phyloP scores from a whole-genome alignment of 2,113 vertebrate genomes.

The Lepus europaeus region DNA sequence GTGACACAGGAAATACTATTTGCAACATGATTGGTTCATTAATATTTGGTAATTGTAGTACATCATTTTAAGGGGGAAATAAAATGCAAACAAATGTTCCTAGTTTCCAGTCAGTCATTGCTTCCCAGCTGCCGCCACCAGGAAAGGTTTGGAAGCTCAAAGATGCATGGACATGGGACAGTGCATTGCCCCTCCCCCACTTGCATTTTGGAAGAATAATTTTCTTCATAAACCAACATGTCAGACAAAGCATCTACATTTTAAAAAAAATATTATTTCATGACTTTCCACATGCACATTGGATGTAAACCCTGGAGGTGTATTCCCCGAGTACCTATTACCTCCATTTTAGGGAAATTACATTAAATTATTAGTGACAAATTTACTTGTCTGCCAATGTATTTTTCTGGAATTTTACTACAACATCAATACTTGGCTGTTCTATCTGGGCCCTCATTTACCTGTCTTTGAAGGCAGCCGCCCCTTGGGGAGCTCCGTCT shows the following conservation, averaged over 20 bases:
- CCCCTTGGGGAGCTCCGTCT: conserved; percentile 90
- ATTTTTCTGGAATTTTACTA: conserved; percentile 92
- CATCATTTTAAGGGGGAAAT: conserved; percentile 83
- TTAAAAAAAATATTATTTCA: conserved; percentile 87
- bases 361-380: conserved; percentile 94
- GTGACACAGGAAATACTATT: conserved; percentile 83
- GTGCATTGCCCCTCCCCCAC: conserved; percentile 74
- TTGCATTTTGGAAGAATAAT: conserved; percentile 87
- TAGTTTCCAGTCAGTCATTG: conserved; percentile 60
- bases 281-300: conserved; percentile 88
- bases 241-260: conserved; percentile 90
- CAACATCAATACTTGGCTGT: conserved; percentile 92
- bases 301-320: conserved; percentile 91
- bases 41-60: conserved; percentile 85
- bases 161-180: conserved; percentile 62
- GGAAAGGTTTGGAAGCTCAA: conserved; percentile 66
- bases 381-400: conserved; percentile 94
- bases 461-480: conserved; percentile 91
- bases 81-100: conserved; percentile 80
- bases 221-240: conserved; percentile 89
- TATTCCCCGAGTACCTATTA: conserved; percentile 92
- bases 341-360: conserved; percentile 93
- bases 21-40: conserved; percentile 86
- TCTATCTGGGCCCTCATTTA: conserved; percentile 91
- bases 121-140: conserved; percentile 48